Conservation (phyloP, 1,140 invertebrate genomes). For the Chionoecetes opilio region DNA sequence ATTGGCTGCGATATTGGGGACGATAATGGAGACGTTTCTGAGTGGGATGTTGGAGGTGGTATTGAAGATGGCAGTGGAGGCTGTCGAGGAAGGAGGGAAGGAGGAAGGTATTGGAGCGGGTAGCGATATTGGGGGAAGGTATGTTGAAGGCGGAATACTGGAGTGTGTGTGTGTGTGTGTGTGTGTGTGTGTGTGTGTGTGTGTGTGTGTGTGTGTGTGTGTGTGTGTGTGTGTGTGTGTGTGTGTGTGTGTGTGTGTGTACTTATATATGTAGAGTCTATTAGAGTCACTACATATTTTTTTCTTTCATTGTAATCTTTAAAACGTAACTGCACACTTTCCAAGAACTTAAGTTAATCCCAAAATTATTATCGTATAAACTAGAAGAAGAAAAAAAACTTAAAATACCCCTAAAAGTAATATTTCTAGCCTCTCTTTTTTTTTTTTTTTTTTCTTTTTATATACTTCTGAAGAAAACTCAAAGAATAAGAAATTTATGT, state of each 20-base stretch:
- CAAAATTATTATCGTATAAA: too few relatives aligned
- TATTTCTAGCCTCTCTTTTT: too few relatives aligned
- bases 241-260: conserved; percentile 9
- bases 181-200: not conserved
- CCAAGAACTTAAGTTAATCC: too few relatives aligned
- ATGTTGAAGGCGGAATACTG: too few relatives aligned
- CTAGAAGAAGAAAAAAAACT: too few relatives aligned
- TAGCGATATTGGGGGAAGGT: conserved; percentile 41
- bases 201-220: too few relatives aligned
- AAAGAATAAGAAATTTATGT: not conserved
- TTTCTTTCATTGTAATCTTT: too few relatives aligned
- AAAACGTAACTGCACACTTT: too few relatives aligned
- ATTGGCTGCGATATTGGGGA: conserved; percentile 44
- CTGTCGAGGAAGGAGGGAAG: not conserved
- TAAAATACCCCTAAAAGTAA: too few relatives aligned
- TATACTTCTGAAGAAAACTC: not conserved
- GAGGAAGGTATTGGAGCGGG: not conserved
- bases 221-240: too few relatives aligned
- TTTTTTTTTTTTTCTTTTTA: too few relatives aligned
- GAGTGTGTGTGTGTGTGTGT: not conserved
- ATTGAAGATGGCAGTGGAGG: conserved; percentile 35
- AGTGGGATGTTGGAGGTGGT: conserved; percentile 31
- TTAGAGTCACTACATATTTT: too few relatives aligned
- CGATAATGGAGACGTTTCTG: conserved; percentile 37
- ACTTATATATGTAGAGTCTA: not conserved